A percentile compares a stretch with the other conserved stretches of the same genome.
Conservation (phyloP, 2,888 invertebrate species). For the Zeuzera pyrina region DNA sequence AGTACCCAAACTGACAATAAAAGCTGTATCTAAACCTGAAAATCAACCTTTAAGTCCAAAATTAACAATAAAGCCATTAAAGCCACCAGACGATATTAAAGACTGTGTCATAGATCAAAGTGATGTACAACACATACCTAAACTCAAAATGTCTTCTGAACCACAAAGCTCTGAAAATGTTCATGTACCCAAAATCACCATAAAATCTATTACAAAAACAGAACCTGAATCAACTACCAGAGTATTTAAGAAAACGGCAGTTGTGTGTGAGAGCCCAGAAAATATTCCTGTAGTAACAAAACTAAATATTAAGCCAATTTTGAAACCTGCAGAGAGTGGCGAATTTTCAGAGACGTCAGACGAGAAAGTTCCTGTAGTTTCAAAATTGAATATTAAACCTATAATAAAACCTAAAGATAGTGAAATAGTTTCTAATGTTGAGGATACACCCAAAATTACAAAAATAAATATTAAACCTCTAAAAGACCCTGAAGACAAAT, state of each 20-base stretch:
- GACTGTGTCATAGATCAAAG: constrained; percentile 20
- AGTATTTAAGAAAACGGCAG: constrained; percentile 31
- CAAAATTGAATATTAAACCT: constrained; percentile 72
- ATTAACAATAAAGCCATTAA: constrained; percentile 62
- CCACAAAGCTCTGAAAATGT: constrained; percentile 40
- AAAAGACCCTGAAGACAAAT: constrained; percentile 54
- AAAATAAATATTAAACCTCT: constrained; percentile 71
- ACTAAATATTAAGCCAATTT: constrained; percentile 60
- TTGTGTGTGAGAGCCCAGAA: constrained; percentile 38
- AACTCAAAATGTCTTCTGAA: constrained; percentile 41
- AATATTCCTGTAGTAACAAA: constrained; percentile 57
- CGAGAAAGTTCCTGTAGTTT: constrained; percentile 63
- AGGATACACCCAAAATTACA: constrained; percentile 65
- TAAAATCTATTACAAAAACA: constrained; percentile 59
- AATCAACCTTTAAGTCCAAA: constrained; percentile 59
- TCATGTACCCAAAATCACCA: constrained; percentile 74
- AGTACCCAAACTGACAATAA: constrained; percentile 61
- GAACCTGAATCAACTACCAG: constrained; percentile 33
- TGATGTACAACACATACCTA: constrained; percentile 28
- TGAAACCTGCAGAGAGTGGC: constrained; percentile 50
- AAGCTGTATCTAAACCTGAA: constrained; percentile 49
- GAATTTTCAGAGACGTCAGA: constrained; percentile 40
- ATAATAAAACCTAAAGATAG: constrained; percentile 61
- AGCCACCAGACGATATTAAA: constrained; percentile 36
- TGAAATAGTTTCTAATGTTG: constrained; percentile 57